A percentile compares a stretch with the other conserved stretches of the same genome.
Conservation (phyloP, 2,113 vertebrate genomes). For the Bufo bufo region DNA sequence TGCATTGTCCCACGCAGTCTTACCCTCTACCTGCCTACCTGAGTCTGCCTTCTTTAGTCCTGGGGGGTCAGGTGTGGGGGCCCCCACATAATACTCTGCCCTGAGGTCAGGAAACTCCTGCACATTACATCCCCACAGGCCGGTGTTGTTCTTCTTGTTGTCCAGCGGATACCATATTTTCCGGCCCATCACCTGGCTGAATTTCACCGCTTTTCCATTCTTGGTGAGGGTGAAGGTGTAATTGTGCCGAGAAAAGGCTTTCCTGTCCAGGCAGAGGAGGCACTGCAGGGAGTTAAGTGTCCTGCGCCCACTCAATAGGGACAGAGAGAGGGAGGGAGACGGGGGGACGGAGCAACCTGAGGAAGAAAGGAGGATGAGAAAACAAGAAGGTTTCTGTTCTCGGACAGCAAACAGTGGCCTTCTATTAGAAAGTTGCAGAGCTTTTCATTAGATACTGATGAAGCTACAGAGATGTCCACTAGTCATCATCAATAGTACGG, state of each 20-base stretch:
- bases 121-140: conserved; percentile 29
- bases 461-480: not conserved
- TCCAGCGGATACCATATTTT: not conserved
- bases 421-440: not conserved
- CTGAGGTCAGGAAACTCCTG: not conserved
- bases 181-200: not conserved
- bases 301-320: too few species aligned
- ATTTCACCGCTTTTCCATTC: not conserved
- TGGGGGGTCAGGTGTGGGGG: not conserved
- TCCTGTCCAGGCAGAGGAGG: not conserved
- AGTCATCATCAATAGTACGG: too few species aligned
- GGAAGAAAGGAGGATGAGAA: not conserved
- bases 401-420: not conserved
- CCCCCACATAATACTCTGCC: conserved; percentile 28
- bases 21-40: not conserved
- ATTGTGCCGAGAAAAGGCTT: rapidly evolving
- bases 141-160: not conserved
- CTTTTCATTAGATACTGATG: not conserved
- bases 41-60: not conserved
- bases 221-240: conserved; percentile 5
- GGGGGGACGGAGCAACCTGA: conserved; percentile 12
- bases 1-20: not conserved
- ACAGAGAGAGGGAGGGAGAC: not conserved
- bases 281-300: not conserved
- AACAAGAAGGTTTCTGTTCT: not conserved